Evolutionary conservation across 2,888 invertebrate species (phyloP).

Genomic region (Entomobrya multifasciata): DNA sequence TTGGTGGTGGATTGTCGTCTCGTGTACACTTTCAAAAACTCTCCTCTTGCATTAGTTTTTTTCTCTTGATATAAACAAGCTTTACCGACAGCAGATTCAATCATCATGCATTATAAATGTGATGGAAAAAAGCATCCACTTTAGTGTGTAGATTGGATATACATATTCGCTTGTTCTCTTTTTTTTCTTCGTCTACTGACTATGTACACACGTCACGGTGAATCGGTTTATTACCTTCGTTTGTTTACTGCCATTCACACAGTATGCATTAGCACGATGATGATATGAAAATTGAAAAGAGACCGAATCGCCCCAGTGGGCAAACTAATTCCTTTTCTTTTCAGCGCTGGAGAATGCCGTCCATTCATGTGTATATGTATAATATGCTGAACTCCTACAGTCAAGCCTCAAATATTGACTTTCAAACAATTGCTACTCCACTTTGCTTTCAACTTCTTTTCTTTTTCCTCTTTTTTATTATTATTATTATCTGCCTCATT

Average conservation of each 20-base stretch:
- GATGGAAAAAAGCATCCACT: constrained; percentile 22
- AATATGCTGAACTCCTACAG: constrained; percentile 52
- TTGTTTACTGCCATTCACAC: constrained; percentile 63
- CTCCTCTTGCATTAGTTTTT: constrained; percentile 8
- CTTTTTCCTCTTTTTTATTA: constrained; percentile 43
- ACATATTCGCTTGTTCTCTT: too few species aligned
- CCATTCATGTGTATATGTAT: constrained; percentile 39
- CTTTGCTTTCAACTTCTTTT: constrained; percentile 47
- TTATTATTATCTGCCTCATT: constrained; percentile 48
- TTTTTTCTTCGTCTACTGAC: background rate
- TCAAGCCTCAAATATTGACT: constrained; percentile 68
- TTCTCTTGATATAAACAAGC: background rate
- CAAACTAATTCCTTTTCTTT: constrained; percentile 64
- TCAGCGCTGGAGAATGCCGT: constrained; percentile 54
- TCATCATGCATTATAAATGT: constrained; percentile 60
- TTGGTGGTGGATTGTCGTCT: too few species aligned
- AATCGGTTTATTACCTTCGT: constrained; percentile 69
- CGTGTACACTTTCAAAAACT: background rate
- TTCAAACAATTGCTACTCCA: constrained; percentile 69
- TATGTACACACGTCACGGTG: constrained; percentile 64
- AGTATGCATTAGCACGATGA: constrained; percentile 70
- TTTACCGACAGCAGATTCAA: constrained; percentile 45
- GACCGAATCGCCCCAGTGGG: constrained; percentile 71
- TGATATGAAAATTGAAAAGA: constrained; percentile 66
- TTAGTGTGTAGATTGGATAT: constrained; percentile 6